Evolutionary conservation across 37 sponge, comb jelly and placozoan species (phyloP), one percentile per base, ranked within the genome.

Genomic region (Chondrilla cf. caribensis): DNA sequence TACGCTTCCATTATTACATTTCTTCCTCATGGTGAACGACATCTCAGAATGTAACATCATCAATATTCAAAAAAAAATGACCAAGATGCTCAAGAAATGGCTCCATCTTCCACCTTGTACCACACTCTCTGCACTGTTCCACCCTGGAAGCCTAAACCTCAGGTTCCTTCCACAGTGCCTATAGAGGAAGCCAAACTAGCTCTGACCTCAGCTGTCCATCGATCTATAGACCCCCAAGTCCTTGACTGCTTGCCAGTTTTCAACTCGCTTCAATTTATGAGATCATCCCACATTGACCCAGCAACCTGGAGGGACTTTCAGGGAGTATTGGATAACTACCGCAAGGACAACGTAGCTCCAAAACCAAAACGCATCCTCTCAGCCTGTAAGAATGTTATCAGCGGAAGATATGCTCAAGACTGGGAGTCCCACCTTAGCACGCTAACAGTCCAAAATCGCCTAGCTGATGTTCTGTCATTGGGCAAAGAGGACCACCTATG

Each of bases 111-210:
- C 66, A 55, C 22, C 8, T 15, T 64, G 66, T 22, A 25, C 66
- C 8, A 64, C 66, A 24, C 66, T 64, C 22, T 15, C 66, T 64
- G 26, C 28, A n/a, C 26, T 64, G 28, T 64, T 25, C 66, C 66
- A 64, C 28, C 66, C 66, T 24, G 66, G 28, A 9, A 64, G 22
- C 66, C 28, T 64, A 14, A n/a, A 64, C 28, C 26, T 64, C 28
- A 15, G 8, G 26, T 70, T 38, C 28, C 71, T 70, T 3, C 71
- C 38, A 3, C 5, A 37, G 8, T 38, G 8, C 39, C 9, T 2
- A n/a, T n/a, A 6, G 71, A 70, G 71, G 39, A 70, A 37, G 71
- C 71, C 39, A 70, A 70, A 18, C 8, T 37, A 9, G 37, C 71
- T 7, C 71, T 38, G 5, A 32, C 31, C 71, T 70, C 71, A 38